These are phyloP conservation scores for Dryas iulia DNA, from an alignment of 1,140 invertebrate species.

Conservation along the genomic window DNA sequence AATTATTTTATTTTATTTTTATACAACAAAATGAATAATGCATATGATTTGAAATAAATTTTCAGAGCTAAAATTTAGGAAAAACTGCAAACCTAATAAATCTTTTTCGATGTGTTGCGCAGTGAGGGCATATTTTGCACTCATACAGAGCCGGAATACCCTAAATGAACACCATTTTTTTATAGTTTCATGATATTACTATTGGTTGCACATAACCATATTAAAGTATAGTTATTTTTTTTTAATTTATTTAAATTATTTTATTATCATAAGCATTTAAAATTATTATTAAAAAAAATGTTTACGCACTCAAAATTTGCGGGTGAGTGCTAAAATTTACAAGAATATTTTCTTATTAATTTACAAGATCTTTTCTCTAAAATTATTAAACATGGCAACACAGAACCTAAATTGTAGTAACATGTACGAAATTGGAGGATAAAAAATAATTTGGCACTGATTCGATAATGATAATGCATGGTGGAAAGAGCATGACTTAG, in stretches of 20 bases:
- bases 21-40: conserved; percentile 4
- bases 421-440: neutral
- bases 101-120: too few species aligned
- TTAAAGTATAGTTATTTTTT: too few species aligned
- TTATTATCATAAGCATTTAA: too few species aligned
- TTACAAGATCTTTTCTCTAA: neutral
- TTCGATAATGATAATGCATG: neutral
- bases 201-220: too few species aligned
- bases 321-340: neutral
- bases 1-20: conserved; percentile 3
- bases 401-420: neutral
- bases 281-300: too few species aligned
- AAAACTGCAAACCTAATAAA: too few species aligned
- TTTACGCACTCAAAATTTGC: neutral
- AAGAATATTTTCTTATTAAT: neutral
- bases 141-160: too few species aligned
- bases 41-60: neutral
- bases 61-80: neutral
- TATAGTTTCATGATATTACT: too few species aligned
- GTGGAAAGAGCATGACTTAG: neutral
- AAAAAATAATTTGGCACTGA: conserved; percentile 25
- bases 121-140: too few species aligned
- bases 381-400: neutral
- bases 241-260: too few species aligned
- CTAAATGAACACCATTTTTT: too few species aligned